Base-by-base conservation (phyloP, 2,888 invertebrate genomes). In the Spatulosminthurus flaviceps region DNA sequence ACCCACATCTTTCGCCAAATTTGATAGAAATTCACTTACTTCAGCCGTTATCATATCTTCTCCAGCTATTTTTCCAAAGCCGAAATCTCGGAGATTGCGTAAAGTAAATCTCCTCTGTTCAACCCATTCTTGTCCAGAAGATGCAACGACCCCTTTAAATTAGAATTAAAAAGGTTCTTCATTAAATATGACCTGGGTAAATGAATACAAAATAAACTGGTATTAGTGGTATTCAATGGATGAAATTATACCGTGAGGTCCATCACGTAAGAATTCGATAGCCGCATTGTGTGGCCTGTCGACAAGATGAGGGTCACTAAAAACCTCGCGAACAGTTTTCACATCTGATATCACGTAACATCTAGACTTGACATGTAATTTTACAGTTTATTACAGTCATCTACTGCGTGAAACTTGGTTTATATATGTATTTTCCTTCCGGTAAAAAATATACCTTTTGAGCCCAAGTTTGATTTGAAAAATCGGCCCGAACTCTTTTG, bases 401-500 rank as follows among this genome's bases (percentile, higher is more conserved):
- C n/a, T n/a, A n/a, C n/a, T n/a, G n/a, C n/a, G n/a, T n/a, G n/a
- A 29, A 69, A 29, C n/a, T 69, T 4, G 22, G 13, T 66, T 7
- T n/a, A 4, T 13, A 34, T 9, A 13, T 11, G 19, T 69, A n/a
- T 19, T 34, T n/a, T n/a, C n/a, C n/a, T n/a, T n/a, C n/a, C n/a
- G n/a, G 13, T 34, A 34, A 28, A 42, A 4, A 11, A 70, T 43
- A 2, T 16, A 61, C 69, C 28, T 24, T 1, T 42, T 21, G 4
- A 19, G n/a, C 16, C 73, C 78, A 0, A 78, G 13, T 11, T 64
- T n/a, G 7, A 78, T 26, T 1, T 28, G 28, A 42, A 41, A 72
- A 24, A 78, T 78, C 16, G 51, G 24, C 11, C 78, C 78, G 34
- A 64, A 78, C 16, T 60, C 24, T 16, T 78, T 78, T 9, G 61